Base-by-base conservation (phyloP, 2,113 vertebrate genomes). In the Pseudolaguvia tuberculata region DNA sequence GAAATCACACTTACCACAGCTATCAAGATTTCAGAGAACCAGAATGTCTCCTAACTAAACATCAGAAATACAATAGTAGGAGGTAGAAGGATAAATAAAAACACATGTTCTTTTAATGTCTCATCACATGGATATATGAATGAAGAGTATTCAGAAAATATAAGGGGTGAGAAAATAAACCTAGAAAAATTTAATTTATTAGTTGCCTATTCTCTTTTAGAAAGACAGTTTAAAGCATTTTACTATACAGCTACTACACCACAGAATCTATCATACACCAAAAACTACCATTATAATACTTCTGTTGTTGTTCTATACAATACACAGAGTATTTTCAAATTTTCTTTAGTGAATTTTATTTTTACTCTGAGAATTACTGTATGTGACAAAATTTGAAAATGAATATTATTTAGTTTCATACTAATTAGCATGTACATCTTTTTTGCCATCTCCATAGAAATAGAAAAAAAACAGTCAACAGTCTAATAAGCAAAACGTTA, bases 401-500 rank as follows among this genome's bases (percentile, higher is more conserved):
- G n/a, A n/a, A n/a, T n/a, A n/a, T n/a, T n/a, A n/a, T n/a, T n/a
- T n/a, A 42, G 39, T 42, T 42, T 42, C 5, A 5, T 42, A 42
- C 39, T 42, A 5, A 21, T 52, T 29, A 52, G 57, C 47, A 62
- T 52, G 20, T 73, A 62, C 42, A 65, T 74, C 8, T 55, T 56
- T 35, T 35, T 17, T 45, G 35, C 23, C 31, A 42, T 73, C 48
- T 73, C 50, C 13, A 6, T 3, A 56, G 61, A 29, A 39, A 67
- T 75, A 51, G 31, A 4, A 18, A 20, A 21, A 39, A 27, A 18
- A 48, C n/a, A n/a, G n/a, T n/a, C n/a, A n/a, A n/a, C 50, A 65
- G 17, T 21, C 61, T 58, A 75, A 68, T 75, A 75, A 58, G 53
- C 63, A 68, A 18, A 31, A 58, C n/a, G 1, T 50, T 48, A 50